Conservation (phyloP, 92 coral and sea anemone species). For the Scolanthus callimorphus region DNA sequence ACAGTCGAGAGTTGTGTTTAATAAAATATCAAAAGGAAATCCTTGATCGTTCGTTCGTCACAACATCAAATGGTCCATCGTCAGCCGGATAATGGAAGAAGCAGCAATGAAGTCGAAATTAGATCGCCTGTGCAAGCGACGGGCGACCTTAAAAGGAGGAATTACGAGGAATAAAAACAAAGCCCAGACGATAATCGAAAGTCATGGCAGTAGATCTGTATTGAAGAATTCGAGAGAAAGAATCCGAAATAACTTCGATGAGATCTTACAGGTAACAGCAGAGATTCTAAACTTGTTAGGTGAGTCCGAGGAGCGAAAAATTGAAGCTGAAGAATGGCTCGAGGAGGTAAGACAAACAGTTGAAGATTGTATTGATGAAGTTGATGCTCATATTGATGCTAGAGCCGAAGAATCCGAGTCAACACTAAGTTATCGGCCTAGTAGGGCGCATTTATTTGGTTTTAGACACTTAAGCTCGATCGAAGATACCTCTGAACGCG, state of each 20-base stretch:
- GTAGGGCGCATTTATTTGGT: neutral
- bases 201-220: constrained; percentile 24
- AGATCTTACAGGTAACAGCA: neutral
- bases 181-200: constrained; percentile 9
- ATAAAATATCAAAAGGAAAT: too few species aligned
- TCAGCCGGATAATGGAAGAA: neutral
- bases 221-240: constrained; percentile 6
- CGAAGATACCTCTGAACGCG: neutral
- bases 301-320: neutral
- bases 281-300: neutral
- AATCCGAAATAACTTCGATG: neutral
- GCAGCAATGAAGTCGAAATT: too few species aligned
- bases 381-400: constrained; percentile 15
- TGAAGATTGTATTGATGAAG: constrained; percentile 19
- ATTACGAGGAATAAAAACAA: constrained; percentile 17
- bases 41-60: too few species aligned
- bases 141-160: constrained; percentile 24
- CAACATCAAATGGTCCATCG: neutral
- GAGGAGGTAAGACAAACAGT: constrained; percentile 16
- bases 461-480: neutral
- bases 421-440: neutral
- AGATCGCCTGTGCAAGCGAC: constrained; percentile 7
- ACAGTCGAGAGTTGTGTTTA: too few species aligned
- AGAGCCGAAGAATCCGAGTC: constrained; percentile 3
- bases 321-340: constrained; percentile 17